Evolutionary conservation across 2,888 invertebrate species (phyloP).

Genomic region (Perdita meconis): DNA sequence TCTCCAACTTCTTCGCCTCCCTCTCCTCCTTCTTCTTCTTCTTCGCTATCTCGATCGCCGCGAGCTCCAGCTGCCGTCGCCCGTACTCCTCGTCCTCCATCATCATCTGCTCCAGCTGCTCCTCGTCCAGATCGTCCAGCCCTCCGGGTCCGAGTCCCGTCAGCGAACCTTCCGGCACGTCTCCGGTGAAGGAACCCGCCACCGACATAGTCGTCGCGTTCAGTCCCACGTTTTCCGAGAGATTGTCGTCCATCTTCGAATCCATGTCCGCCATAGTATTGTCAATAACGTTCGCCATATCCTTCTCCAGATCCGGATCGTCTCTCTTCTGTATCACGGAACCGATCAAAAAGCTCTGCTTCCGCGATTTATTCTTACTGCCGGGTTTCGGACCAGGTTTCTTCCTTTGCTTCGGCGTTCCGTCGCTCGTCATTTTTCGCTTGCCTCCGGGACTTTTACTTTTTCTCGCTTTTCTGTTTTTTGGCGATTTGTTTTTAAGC

Average conservation of each 20-base stretch:
- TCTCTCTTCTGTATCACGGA: slow-evolving; percentile 73
- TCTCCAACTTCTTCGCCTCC: slow-evolving; percentile 81
- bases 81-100: slow-evolving; percentile 88
- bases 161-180: slow-evolving; percentile 75
- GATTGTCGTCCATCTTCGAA: slow-evolving; percentile 72
- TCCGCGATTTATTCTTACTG: slow-evolving; percentile 79
- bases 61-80: slow-evolving; percentile 85
- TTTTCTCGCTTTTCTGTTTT: slow-evolving; percentile 75
- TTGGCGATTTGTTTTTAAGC: slow-evolving; percentile 78
- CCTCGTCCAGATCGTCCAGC: slow-evolving; percentile 81
- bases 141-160: slow-evolving; percentile 79
- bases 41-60: slow-evolving; percentile 83
- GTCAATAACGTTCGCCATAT: slow-evolving; percentile 68
- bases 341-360: slow-evolving; percentile 69
- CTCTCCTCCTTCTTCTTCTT: slow-evolving; percentile 81
- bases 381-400: slow-evolving; percentile 83
- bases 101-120: slow-evolving; percentile 85
- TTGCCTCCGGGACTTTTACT: slow-evolving; percentile 79
- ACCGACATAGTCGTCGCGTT: slow-evolving; percentile 73
- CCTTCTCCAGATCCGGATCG: slow-evolving; percentile 68
- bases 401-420: slow-evolving; percentile 79
- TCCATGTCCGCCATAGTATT: slow-evolving; percentile 69
- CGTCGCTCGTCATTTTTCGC: slow-evolving; percentile 76
- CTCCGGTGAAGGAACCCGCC: slow-evolving; percentile 71
- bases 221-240: slow-evolving; percentile 67